Evolutionary conservation across 2,113 vertebrate genomes (phyloP), one percentile per base, ranked within the genome.

Genomic region (Epinephelus lanceolatus): DNA sequence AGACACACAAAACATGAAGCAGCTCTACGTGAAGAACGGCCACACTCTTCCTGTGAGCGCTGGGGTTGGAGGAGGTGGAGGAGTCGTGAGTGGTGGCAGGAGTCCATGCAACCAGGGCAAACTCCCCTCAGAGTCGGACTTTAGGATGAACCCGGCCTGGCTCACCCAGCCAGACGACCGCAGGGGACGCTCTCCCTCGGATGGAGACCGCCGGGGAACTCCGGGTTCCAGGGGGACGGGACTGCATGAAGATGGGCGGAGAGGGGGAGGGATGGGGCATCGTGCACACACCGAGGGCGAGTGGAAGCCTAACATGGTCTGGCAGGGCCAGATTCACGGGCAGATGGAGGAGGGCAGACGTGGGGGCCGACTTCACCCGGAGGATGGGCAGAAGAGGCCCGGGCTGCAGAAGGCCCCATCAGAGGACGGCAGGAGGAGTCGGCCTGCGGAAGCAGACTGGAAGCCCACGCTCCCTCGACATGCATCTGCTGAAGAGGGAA

Each of bases 1-100:
- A 71, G 96, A 97, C 7, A n/a, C 92, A 10, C 96, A 95, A 45
- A 96, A 95, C 85, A 62, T 92, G 76, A 96, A 94, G 91, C 95
- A 94, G 0, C 76, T 92, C 3, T 89, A 95, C 0, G 91, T 99
- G 88, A 99, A 98, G 92, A 99, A 99, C n/a, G 98, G 98, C 80
- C 98, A 99, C 79, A 98, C 97, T 0, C 83, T 96, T 30, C 97
- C 97, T 18, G 80, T 96, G 21, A 92, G 85, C 12, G 15, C 74
- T 0, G 88, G 91, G 18, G 81, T 78, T 0, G 89, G 90, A 14
- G 88, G 91, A 17, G 85, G 91, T 11, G 85, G 83, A 21, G 85
- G 80, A 10, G 87, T 81, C 1, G 18, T 81, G 30, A 69, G 88
- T 12, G 78, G 91, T 19, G 86, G 76, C 79, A 92, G 81, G 89